phyloP scores from a whole-genome alignment of 2,113 vertebrate species.

The Bambusicola thoracicus region DNA sequence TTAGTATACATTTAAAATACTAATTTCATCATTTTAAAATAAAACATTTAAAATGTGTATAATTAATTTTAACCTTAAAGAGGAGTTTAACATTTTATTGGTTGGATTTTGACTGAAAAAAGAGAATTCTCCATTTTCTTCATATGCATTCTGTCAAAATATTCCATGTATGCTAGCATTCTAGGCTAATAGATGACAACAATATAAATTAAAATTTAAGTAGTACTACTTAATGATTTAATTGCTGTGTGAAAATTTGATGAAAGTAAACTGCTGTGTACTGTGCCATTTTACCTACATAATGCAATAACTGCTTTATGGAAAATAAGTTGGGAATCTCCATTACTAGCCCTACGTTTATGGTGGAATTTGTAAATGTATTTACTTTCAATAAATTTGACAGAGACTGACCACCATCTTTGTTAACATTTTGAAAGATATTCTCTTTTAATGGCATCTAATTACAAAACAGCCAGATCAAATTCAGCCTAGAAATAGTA shows the following conservation, averaged over 20 bases:
- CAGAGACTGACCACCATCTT: slow-evolving; percentile 25
- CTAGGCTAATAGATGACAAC: not conserved
- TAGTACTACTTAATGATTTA: slow-evolving; percentile 7
- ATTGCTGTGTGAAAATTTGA: not conserved
- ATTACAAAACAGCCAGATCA: slow-evolving; percentile 59
- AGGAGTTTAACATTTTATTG: not conserved
- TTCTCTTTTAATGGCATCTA: slow-evolving; percentile 33
- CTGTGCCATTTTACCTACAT: slow-evolving; percentile 36
- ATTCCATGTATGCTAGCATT: not conserved
- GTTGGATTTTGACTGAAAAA: not conserved
- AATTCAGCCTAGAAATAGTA: slow-evolving; percentile 40
- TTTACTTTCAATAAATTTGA: slow-evolving; percentile 65
- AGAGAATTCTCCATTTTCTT: not conserved
- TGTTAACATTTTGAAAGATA: slow-evolving; percentile 60
- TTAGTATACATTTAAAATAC: not conserved
- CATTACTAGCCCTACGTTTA: slow-evolving; percentile 58
- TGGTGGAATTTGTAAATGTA: slow-evolving; percentile 38
- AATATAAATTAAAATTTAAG: slow-evolving; percentile 26
- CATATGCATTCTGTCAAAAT: not conserved
- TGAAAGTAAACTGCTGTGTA: slow-evolving; percentile 45
- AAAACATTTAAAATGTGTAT: not conserved
- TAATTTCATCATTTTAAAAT: not conserved
- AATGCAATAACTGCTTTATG: slow-evolving; percentile 43
- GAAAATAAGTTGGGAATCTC: slow-evolving; percentile 57
- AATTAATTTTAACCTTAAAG: not conserved